Percentiles rank a stretch among this genome's conserved stretches.
Evolutionary conservation across 1,140 invertebrate genomes (phyloP).

Genomic region (Cryptotermes secundus): DNA sequence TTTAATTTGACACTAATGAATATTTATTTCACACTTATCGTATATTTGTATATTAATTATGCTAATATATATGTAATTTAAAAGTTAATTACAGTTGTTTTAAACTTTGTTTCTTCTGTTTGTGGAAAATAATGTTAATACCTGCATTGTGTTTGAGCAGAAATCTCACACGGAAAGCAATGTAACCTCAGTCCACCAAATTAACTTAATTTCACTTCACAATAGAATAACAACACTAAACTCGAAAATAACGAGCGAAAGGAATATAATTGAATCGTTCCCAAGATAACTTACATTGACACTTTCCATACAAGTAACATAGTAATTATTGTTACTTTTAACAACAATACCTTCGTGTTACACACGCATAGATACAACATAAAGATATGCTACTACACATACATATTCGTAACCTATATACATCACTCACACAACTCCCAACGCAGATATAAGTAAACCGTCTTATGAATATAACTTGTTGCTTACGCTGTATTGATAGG

Average conservation of each 20-base stretch:
- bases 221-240: not conserved
- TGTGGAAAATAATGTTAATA: no score
- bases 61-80: no score
- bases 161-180: no score
- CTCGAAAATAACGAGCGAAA: not conserved
- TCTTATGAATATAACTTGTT: not conserved
- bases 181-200: not conserved
- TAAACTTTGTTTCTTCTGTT: no score
- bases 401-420: not conserved
- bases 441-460: not conserved
- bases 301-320: not conserved
- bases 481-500: not conserved
- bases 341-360: no score
- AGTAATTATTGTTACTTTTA: not conserved
- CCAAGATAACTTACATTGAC: not conserved
- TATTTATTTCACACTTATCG: no score
- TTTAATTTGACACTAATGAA: no score
- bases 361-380: no score
- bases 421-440: not conserved
- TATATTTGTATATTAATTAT: no score
- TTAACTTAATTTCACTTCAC: not conserved
- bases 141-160: no score
- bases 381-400: not conserved
- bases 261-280: not conserved
- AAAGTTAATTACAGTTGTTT: no score